These are phyloP conservation scores for Scaptodrosophila latifasciaeformis DNA, from an alignment of 2,888 invertebrate genomes.

Conservation along the genomic window DNA sequence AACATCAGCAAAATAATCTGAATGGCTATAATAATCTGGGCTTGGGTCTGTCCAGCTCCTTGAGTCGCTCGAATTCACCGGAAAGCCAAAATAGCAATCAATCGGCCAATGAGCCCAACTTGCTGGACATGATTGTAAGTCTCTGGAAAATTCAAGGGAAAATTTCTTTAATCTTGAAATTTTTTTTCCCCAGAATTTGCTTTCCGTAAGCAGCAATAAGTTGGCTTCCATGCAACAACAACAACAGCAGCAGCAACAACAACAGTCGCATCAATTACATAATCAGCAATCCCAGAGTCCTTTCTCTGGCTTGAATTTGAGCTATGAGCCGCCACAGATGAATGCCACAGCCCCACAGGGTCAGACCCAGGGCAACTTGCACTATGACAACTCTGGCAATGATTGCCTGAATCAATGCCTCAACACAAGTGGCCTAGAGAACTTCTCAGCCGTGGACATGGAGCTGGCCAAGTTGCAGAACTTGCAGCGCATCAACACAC, in stretches of 20 bases:
- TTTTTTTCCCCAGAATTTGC: conserved; percentile 57
- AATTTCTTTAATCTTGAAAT: too few species aligned
- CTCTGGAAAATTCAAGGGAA: not conserved
- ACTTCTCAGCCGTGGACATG: conserved; percentile 62
- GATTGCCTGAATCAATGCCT: conserved; percentile 39
- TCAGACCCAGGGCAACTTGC: conserved; percentile 31
- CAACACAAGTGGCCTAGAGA: conserved; percentile 45
- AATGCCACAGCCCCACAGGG: conserved; percentile 24
- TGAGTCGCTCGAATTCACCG: conserved; percentile 73
- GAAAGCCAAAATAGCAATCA: conserved; percentile 73
- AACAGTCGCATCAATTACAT: conserved; percentile 30
- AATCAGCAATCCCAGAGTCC: conserved; percentile 23
- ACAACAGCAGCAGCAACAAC: conserved; percentile 52
- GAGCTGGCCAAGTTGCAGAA: conserved; percentile 72
- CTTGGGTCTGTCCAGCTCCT: conserved; percentile 54
- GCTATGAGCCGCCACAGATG: conserved; percentile 8
- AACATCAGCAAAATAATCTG: conserved; percentile 37
- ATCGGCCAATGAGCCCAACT: conserved; percentile 68
- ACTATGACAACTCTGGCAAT: conserved; percentile 45
- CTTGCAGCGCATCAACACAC: conserved; percentile 70
- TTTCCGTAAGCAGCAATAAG: conserved; percentile 63
- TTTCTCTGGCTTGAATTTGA: conserved; percentile 15
- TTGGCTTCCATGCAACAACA: conserved; percentile 52
- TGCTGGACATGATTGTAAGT: conserved; percentile 73
- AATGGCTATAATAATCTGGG: conserved; percentile 36